Conservation (phyloP, 2,888 invertebrate genomes). For the Polia nebulosa region DNA sequence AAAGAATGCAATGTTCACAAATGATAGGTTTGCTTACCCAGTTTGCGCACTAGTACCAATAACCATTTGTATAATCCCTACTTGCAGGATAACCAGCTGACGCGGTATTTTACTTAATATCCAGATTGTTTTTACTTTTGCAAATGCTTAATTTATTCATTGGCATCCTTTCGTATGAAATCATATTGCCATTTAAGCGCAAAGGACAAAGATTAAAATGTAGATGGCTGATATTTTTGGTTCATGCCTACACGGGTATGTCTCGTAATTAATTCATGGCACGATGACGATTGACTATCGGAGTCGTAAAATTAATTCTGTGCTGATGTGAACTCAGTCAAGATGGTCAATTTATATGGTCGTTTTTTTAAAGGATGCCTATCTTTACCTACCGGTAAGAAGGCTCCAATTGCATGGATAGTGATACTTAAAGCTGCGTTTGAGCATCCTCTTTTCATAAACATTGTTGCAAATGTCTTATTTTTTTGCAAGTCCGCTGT, state of each 20-base stretch:
- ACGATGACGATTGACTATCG: conserved; percentile 48
- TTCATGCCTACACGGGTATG: conserved; percentile 45
- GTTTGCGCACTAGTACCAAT: conserved; percentile 40
- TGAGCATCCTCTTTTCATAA: conserved; percentile 1
- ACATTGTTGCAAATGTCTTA: conserved; percentile 29
- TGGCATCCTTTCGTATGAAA: conserved; percentile 52
- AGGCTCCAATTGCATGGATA: conserved; percentile 13
- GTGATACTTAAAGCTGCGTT: conserved; percentile 5
- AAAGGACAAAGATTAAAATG: conserved; percentile 62
- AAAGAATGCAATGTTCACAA: conserved; percentile 53
- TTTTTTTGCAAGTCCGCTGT: conserved; percentile 14
- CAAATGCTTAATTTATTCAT: conserved; percentile 65
- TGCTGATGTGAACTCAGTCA: conserved; percentile 46
- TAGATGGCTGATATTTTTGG: conserved; percentile 51
- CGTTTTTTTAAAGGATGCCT: conserved; percentile 20
- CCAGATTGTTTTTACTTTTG: conserved; percentile 57
- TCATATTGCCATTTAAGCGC: conserved; percentile 56
- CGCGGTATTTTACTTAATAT: conserved; percentile 37
- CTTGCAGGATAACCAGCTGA: conserved; percentile 48
- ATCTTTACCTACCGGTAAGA: conserved; percentile 38
- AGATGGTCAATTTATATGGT: conserved; percentile 21
- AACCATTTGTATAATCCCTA: conserved; percentile 57
- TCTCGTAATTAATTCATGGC: conserved; percentile 45
- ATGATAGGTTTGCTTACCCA: conserved; percentile 53
- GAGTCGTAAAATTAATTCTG: conserved; percentile 56